Conservation (phyloP, 2,888 invertebrate genomes). For the Galerucella nymphaeae region DNA sequence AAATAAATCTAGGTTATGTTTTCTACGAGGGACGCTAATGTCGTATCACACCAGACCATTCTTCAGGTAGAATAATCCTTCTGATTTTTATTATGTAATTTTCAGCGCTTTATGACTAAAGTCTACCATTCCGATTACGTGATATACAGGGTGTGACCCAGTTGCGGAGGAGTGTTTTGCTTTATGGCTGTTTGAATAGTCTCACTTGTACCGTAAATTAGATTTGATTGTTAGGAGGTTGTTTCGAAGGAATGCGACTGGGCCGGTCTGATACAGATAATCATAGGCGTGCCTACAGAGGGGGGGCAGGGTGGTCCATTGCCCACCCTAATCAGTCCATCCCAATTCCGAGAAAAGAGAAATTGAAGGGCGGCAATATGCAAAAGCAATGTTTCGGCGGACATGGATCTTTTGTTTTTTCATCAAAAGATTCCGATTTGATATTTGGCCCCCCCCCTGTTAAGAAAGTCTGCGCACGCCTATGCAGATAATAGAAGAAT, state of each 20-base stretch:
- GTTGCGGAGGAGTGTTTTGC: conserved; percentile 27
- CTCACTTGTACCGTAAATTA: conserved; percentile 6
- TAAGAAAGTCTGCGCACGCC: too few species aligned
- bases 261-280: not conserved
- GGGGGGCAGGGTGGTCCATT: too few species aligned
- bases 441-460: too few species aligned
- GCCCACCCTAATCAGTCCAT: too few species aligned
- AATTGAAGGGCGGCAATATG: too few species aligned
- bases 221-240: conserved; percentile 20
- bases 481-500: too few species aligned
- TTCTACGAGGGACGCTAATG: not conserved
- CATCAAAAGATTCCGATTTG: too few species aligned
- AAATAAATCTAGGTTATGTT: not conserved
- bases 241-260: conserved; percentile 21
- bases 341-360: too few species aligned
- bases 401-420: too few species aligned
- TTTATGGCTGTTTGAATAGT: conserved; percentile 20
- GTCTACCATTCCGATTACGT: conserved; percentile 12
- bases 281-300: too few species aligned
- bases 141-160: conserved; percentile 25
- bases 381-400: too few species aligned
- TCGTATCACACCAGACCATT: conserved; percentile 3
- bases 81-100: conserved; percentile 3
- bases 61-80: not conserved
- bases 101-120: not conserved